Base-by-base conservation (phyloP, 2,797 vertebrate species). In the Oceanodroma leucorhoa region DNA sequence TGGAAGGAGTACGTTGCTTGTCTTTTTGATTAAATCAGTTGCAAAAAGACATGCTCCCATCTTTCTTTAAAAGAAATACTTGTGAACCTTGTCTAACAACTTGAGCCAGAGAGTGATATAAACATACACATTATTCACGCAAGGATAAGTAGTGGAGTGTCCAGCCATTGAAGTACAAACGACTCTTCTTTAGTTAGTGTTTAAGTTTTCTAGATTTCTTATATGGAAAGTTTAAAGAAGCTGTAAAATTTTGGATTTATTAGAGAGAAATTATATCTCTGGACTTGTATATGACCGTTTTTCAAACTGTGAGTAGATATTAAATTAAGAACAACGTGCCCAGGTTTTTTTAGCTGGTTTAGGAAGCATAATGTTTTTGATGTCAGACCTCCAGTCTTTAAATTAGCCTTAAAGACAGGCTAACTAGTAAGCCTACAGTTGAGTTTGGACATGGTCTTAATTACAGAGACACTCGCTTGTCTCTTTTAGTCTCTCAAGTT, bases 1-100 rank as follows among this genome's bases (percentile, higher is more conserved):
- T 29, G 3, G 26, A 79, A 72, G 27, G 14, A 62, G 5, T 16
- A 43, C 0, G 0, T 46, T 73, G 8, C 2, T 29, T 43, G 15
- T 32, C 46, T 64, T 45, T 65, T 58, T 21, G 2, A 60, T 54
- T 58, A 72, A 73, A 91, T 48, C 4, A 15, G 5, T 77, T 64
- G n/a, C 22, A 50, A 73, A 82, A 80, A 62, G 7, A 53, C 20
- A 38, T 45, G 2, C 1, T 64, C 34, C 5, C 4, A 23, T 48
- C 29, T 81, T 73, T 64, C 23, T 71, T 61, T 64, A 53, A 53
- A 88, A 89, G 27, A 87, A 77, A 64, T 6, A 50, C 7, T 36
- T 57, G 9, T 40, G 14, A 80, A 72, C 6, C 5, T 76, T 69
- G 11, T 61, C 43, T 61, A 51, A 71, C 5, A 64, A 27, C 19